Conservation (phyloP, 2,888 invertebrate genomes). For the Andrena camellia region DNA sequence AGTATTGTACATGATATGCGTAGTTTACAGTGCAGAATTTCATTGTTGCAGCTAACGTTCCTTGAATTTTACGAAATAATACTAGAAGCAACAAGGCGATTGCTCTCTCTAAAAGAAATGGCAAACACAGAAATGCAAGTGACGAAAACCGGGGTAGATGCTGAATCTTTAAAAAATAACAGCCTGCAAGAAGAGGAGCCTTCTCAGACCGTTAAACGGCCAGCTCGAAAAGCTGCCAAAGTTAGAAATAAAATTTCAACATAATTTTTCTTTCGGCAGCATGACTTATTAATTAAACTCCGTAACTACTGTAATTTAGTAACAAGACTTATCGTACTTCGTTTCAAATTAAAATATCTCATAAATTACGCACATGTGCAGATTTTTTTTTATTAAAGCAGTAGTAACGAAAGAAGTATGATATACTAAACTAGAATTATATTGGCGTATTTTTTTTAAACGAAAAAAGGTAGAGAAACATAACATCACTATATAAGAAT, state of each 20-base stretch:
- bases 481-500: background rate
- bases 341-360: background rate
- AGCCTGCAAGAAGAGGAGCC: background rate
- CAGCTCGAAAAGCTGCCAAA: background rate
- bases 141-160: background rate
- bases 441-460: background rate
- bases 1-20: conserved; percentile 15
- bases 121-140: background rate
- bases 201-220: background rate
- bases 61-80: conserved; percentile 88
- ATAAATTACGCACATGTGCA: background rate
- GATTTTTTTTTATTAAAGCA: background rate
- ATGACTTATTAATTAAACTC: background rate
- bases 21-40: conserved; percentile 31
- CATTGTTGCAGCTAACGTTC: conserved; percentile 85
- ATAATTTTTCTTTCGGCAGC: background rate
- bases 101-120: conserved; percentile 26
- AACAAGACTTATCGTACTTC: background rate
- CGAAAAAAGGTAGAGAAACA: background rate
- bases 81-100: conserved; percentile 75
- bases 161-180: background rate
- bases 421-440: conserved; percentile 1
- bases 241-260: background rate
- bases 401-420: background rate
- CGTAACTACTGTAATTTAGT: background rate